Conservation (phyloP, 2,797 vertebrate genomes). For the Melanotaenia maccullochi region DNA sequence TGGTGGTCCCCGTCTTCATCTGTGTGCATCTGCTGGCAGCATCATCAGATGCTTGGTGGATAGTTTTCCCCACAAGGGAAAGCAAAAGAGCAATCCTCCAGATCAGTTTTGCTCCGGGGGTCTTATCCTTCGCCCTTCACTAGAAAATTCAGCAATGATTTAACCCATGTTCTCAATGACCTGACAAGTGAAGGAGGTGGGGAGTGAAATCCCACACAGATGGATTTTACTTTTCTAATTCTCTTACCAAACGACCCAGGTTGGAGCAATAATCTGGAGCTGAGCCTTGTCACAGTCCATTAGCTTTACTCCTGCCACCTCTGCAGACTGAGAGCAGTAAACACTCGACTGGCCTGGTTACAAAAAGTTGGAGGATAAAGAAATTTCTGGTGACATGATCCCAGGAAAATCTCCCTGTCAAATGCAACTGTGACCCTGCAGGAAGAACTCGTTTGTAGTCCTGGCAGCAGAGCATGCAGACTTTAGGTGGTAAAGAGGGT, state of each 20-base stretch:
- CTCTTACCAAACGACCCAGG: slow-evolving; percentile 60
- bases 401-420: slow-evolving; percentile 22
- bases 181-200: slow-evolving; percentile 5
- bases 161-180: slow-evolving; percentile 34
- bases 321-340: slow-evolving; percentile 34
- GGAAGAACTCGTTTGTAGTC: slow-evolving; percentile 11
- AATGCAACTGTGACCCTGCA: not conserved
- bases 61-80: no score
- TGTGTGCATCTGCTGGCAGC: no score
- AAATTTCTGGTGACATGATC: slow-evolving; percentile 35
- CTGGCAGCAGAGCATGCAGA: slow-evolving; percentile 21
- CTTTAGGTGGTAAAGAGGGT: no score
- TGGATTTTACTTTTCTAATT: slow-evolving; percentile 70
- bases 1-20: slow-evolving; percentile 2
- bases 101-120: slow-evolving; percentile 22
- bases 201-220: slow-evolving; percentile 50
- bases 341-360: slow-evolving; percentile 43
- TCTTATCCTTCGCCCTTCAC: not conserved
- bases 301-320: slow-evolving; percentile 60
- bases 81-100: slow-evolving; percentile 2
- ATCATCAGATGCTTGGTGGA: no score
- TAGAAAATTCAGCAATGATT: slow-evolving; percentile 2
- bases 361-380: slow-evolving; percentile 27
- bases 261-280: slow-evolving; percentile 72
- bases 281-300: slow-evolving; percentile 65